Conservation (phyloP, 2,113 vertebrate species). For the Burhinus oedicnemus region DNA sequence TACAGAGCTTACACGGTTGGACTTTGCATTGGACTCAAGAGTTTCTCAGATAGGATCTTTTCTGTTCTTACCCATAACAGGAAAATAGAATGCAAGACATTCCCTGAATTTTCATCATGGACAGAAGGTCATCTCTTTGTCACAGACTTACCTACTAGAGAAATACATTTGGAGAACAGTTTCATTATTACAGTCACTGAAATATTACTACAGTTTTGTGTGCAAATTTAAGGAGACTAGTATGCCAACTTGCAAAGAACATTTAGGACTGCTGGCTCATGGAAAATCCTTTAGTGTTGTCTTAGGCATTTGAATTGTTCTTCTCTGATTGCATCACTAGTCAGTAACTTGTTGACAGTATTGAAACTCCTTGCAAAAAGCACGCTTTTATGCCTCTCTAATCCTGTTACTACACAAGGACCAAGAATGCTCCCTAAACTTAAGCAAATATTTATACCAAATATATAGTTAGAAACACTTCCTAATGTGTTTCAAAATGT, state of each 20-base stretch:
- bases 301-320: not conserved
- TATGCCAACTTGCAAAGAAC: not conserved
- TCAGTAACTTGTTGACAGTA: not conserved
- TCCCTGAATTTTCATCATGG: not conserved
- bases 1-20: not conserved
- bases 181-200: not conserved
- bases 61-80: not conserved
- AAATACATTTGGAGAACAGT: not conserved
- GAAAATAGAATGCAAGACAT: not conserved
- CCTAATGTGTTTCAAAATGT: not conserved
- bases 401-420: not conserved
- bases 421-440: not conserved
- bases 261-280: not conserved
- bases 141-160: not conserved
- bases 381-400: not conserved
- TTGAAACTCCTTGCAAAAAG: not conserved
- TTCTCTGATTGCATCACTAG: not conserved
- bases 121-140: not conserved
- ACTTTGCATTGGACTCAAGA: not conserved
- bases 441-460: not conserved
- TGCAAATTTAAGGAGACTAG: not conserved
- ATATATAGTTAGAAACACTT: not conserved
- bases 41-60: not conserved
- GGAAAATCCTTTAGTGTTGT: not conserved
- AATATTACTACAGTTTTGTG: not conserved